Evolutionary conservation across 2,888 invertebrate species (phyloP).

Genomic region (Netelia fuscicornis): DNA sequence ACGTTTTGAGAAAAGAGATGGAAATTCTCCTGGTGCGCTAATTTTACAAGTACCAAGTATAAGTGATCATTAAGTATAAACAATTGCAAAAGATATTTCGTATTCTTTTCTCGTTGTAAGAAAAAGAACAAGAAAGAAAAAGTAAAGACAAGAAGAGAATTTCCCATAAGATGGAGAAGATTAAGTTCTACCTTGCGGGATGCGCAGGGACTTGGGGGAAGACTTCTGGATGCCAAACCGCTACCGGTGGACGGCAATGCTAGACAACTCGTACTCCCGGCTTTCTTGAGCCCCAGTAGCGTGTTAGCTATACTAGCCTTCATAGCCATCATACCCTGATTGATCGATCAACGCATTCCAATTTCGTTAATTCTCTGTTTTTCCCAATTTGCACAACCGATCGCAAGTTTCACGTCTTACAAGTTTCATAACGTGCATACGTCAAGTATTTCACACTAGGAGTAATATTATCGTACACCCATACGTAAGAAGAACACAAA

Average conservation of each 20-base stretch:
- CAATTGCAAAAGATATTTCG: slow-evolving; percentile 9
- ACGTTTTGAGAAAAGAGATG: slow-evolving; percentile 19
- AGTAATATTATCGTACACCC: slow-evolving; percentile 10
- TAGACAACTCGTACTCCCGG: slow-evolving; percentile 90
- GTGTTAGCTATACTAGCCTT: slow-evolving; percentile 85
- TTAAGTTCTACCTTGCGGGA: slow-evolving; percentile 85
- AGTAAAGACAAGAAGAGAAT: slow-evolving; percentile 8
- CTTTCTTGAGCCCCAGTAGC: slow-evolving; percentile 88
- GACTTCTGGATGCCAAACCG: slow-evolving; percentile 83
- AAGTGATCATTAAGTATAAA: background rate
- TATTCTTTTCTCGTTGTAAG: slow-evolving; percentile 18
- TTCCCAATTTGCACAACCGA: slow-evolving; percentile 7
- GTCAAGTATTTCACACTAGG: slow-evolving; percentile 27
- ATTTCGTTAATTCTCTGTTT: slow-evolving; percentile 64
- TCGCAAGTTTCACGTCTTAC: slow-evolving; percentile 38
- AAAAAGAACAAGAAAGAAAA: slow-evolving; percentile 2
- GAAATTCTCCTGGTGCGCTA: slow-evolving; percentile 21
- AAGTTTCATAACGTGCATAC: slow-evolving; percentile 36
- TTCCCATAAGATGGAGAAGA: slow-evolving; percentile 6
- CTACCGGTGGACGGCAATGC: slow-evolving; percentile 87
- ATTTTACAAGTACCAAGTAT: no score
- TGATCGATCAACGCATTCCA: slow-evolving; percentile 75
- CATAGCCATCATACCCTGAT: slow-evolving; percentile 84
- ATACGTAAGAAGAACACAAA: slow-evolving; percentile 12
- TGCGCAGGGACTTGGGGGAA: slow-evolving; percentile 85